Evolutionary conservation across 2,797 vertebrate species (phyloP), one percentile per base, ranked within the genome.

Genomic region (Sciurus carolinensis): DNA sequence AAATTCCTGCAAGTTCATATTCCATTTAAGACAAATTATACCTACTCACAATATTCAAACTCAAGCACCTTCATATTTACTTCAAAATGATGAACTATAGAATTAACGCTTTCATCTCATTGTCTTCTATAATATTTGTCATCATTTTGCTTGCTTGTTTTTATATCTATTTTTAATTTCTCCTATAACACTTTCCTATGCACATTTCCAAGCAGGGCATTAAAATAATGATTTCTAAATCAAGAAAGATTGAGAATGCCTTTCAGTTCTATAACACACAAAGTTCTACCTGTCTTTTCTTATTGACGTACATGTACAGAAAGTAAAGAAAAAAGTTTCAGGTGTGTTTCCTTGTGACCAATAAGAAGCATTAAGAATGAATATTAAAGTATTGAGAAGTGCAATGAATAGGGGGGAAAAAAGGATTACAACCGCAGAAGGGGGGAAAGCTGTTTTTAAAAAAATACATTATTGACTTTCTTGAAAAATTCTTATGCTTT

Each of bases 91-190:
- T 67, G 39, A 85, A 89, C 24, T 87, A 36, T 47, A 50, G 2
- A 94, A 75, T 82, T 26, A 73, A 36, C 62, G 10, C 4, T 88
- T 66, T 76, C 18, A 76, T 57, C 33, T 72, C 9, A 28, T 77
- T 92, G 39, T 44, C 57, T 57, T 24, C 24, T 94, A 4, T 76
- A 18, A 42, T 59, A 75, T 91, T 69, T 79, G 33, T 72, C 54
- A 13, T 75, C 44, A 79, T 93, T 81, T 18, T 85, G 26, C 11
- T 91, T 91, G 22, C 7, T 90, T 18, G 9, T 7, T 90, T 96
- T 86, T 87, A 50, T 50, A 66, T 59, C 22, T 59, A 24, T 59
- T 59, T 54, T 62, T 26, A 62, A 62, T 62, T 62, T 62, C 9
- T 62, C 3, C 39, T 90, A 71, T 85, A 77, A 36, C 18, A n/a